Conservation (phyloP, 2,888 invertebrate genomes). For the Nebria salina region DNA sequence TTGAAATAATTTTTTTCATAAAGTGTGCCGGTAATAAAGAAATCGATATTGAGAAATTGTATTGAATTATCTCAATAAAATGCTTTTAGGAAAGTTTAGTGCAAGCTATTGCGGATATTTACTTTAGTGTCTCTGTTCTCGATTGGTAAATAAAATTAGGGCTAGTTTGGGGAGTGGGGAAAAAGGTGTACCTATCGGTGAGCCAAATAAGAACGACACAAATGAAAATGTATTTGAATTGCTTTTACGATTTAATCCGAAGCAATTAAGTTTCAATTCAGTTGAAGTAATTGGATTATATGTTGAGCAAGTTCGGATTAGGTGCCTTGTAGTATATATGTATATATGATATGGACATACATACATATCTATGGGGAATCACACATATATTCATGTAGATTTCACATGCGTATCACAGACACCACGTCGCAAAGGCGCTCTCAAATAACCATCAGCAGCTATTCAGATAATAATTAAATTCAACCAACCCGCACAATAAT, state of each 20-base stretch:
- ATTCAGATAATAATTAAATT: background rate
- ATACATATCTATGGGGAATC: background rate
- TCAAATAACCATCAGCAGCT: background rate
- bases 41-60: too few species aligned
- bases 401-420: background rate
- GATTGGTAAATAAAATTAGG: background rate
- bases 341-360: slow-evolving; percentile 3
- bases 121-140: too few species aligned
- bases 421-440: background rate
- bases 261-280: slow-evolving; percentile 44
- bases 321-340: background rate
- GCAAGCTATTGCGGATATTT: too few species aligned
- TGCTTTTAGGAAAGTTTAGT: too few species aligned
- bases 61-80: too few species aligned
- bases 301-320: slow-evolving; percentile 19
- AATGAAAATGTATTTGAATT: slow-evolving; percentile 41
- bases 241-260: slow-evolving; percentile 37
- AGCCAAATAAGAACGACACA: background rate
- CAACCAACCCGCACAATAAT: background rate
- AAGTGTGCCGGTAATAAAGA: too few species aligned
- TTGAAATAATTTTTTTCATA: too few species aligned
- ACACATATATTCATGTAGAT: slow-evolving; percentile 9
- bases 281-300: slow-evolving; percentile 42
- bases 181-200: background rate
- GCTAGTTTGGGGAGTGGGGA: background rate